Percentiles rank a stretch among this genome's conserved stretches.
Conservation (phyloP, 2,888 invertebrate species). For the Leucophenga montana region DNA sequence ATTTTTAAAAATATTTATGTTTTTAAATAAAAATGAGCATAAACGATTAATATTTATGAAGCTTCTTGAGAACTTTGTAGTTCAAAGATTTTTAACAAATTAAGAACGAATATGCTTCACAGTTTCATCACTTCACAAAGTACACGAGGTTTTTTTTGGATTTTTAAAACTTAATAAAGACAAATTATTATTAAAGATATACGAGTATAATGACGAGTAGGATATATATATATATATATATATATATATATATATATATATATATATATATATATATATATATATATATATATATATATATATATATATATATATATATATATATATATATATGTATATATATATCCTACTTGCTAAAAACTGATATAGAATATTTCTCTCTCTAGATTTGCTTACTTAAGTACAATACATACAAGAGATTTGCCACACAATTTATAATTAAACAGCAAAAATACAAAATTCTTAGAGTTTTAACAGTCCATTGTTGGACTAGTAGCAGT, state of each 20-base stretch:
- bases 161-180: no score
- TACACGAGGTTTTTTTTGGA: no score
- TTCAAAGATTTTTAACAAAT: not conserved
- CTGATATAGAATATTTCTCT: no score
- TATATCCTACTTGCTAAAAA: no score
- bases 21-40: slow-evolving; percentile 40
- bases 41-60: slow-evolving; percentile 11
- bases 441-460: slow-evolving; percentile 36
- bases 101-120: not conserved
- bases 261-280: no score
- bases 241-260: no score
- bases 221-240: no score
- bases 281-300: no score
- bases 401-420: not conserved
- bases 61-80: not conserved
- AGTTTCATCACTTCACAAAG: not conserved
- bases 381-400: not conserved
- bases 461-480: slow-evolving; percentile 20
- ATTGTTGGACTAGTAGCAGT: not conserved
- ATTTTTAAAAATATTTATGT: slow-evolving; percentile 35
- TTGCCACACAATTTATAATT: not conserved
- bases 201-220: no score
- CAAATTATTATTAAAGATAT: no score
- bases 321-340: no score
- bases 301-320: no score